Evolutionary conservation across 1,140 invertebrate genomes (phyloP).

Genomic region (Xylocopa sonorina): DNA sequence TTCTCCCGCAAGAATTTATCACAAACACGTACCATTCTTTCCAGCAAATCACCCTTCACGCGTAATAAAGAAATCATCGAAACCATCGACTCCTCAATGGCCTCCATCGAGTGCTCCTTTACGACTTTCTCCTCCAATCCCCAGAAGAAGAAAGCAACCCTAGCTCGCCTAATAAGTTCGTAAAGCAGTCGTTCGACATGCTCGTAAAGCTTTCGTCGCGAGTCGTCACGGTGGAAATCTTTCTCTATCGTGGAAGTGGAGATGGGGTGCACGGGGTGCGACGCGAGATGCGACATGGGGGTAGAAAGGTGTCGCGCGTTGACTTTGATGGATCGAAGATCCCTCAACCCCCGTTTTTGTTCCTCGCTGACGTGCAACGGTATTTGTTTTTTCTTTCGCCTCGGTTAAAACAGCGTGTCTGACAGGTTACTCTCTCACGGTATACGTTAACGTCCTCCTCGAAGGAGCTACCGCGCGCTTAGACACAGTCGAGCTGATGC

Average conservation of each 20-base stretch:
- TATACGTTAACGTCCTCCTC: conserved; percentile 50
- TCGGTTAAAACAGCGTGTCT: conserved; percentile 63
- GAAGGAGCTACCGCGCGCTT: conserved; percentile 2
- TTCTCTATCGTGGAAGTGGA: neutral
- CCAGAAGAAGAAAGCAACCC: neutral
- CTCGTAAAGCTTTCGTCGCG: conserved; percentile 63
- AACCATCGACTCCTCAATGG: no score
- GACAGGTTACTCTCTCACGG: conserved; percentile 74
- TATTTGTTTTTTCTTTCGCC: conserved; percentile 68
- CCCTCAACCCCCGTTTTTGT: conserved; percentile 59
- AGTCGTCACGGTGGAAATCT: conserved; percentile 2
- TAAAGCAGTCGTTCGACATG: conserved; percentile 68
- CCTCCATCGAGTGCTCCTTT: neutral
- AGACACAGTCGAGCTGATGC: conserved; percentile 37
- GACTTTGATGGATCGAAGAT: conserved; percentile 73
- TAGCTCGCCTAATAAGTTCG: conserved; percentile 57
- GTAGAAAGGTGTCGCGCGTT: conserved; percentile 53
- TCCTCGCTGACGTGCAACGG: conserved; percentile 30
- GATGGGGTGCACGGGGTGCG: neutral
- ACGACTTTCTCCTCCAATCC: no score
- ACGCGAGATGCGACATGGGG: conserved; percentile 27
- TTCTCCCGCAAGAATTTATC: no score
- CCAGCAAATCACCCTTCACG: no score
- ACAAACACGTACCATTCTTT: no score
- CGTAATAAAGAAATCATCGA: no score